Conservation (phyloP, 1,140 invertebrate species). For the Pachypsylla venusta region DNA sequence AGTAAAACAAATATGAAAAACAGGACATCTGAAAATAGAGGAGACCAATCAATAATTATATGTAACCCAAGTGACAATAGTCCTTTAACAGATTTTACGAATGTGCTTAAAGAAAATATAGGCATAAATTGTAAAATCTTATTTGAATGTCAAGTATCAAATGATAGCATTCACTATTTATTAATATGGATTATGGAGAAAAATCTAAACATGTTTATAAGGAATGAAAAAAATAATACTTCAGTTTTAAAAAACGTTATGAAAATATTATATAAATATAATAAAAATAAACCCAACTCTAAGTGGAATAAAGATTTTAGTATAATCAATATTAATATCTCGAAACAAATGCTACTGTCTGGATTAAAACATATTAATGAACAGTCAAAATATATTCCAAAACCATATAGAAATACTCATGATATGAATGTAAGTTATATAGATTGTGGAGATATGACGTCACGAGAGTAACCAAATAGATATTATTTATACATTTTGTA, state of each 20-base stretch:
- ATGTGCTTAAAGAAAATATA: background rate
- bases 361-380: background rate
- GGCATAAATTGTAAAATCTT: background rate
- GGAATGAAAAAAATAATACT: background rate
- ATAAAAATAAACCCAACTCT: background rate
- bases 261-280: background rate
- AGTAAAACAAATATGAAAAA: too few species aligned
- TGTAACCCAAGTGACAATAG: too few species aligned
- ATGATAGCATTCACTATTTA: background rate
- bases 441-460: too few species aligned
- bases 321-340: background rate
- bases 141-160: background rate
- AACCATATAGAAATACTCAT: background rate
- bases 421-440: slow-evolving; percentile 2
- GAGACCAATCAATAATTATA: too few species aligned
- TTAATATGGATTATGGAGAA: background rate
- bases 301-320: background rate
- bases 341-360: background rate
- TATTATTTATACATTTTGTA: too few species aligned
- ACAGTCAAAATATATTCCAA: background rate
- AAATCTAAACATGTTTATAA: background rate
- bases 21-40: too few species aligned
- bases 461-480: too few species aligned
- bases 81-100: background rate
- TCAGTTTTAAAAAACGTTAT: background rate